Percentiles rank a stretch among this genome's conserved stretches.
phyloP scores from a whole-genome alignment of 2,113 vertebrate genomes.

The Pantherophis guttatus region DNA sequence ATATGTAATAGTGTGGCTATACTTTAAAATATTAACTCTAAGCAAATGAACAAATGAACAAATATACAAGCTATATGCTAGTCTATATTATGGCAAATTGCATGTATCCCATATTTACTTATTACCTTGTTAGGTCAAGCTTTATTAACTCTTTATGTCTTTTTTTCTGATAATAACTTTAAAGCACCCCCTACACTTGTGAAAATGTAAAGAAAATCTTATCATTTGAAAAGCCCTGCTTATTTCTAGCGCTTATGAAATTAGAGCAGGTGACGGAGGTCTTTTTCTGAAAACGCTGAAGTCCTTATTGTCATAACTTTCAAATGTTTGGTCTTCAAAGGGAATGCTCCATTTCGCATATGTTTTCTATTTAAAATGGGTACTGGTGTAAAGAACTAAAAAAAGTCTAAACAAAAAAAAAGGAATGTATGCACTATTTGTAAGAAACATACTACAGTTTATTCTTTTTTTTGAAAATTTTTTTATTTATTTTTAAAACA shows the following conservation, averaged over 20 bases:
- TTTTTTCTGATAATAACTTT: too few relatives aligned
- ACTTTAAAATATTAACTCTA: too few relatives aligned
- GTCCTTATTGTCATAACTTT: neutral
- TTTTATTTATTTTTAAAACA: too few relatives aligned
- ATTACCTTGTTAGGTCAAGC: too few relatives aligned
- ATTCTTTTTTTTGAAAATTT: neutral
- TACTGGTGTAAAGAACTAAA: neutral
- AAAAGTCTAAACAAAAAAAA: neutral
- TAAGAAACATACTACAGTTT: neutral
- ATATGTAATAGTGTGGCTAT: too few relatives aligned
- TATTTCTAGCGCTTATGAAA: neutral
- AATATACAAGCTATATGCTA: too few relatives aligned
- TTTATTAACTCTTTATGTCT: too few relatives aligned
- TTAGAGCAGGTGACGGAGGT: neutral
- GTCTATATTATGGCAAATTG: too few relatives aligned
- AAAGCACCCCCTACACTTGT: neutral
- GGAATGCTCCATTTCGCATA: neutral
- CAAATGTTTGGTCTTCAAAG: neutral
- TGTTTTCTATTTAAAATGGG: neutral
- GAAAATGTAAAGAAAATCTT: neutral
- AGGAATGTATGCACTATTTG: neutral
- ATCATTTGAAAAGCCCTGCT: neutral
- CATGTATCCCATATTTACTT: too few relatives aligned
- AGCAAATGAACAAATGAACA: too few relatives aligned
- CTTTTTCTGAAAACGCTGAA: neutral